Base-by-base conservation (phyloP, 2,888 invertebrate species). In the Drosophila kambysellisi region DNA sequence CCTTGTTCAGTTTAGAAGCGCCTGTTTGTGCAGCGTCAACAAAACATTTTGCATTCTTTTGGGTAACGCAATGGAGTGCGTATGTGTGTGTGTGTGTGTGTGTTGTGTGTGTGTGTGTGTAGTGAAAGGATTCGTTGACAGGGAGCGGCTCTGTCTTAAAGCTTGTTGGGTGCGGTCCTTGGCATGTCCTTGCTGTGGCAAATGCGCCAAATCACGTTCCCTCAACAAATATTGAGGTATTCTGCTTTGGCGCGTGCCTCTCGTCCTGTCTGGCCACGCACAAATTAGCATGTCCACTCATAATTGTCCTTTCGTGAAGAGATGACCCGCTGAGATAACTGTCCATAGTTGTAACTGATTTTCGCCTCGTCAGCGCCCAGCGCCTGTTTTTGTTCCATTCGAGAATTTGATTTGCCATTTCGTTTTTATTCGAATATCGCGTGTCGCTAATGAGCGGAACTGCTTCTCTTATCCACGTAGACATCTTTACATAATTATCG, bases 281-380 rank as follows among this genome's bases (percentile, higher is more conserved):
- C 83, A 91, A 91, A 92, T 92, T 92, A 92, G 91, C 92, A 91
- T 91, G 91, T 92, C 90, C 87, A 76, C 73, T 79, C 83, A 89
- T 89, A 91, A 92, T 91, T 91, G 90, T 89, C 83, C 77, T 83
- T 92, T 83, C 87, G 89, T 89, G 89, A 77, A 78, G 81, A 90
- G 90, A 92, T 90, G 91, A 92, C 92, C 92, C 84, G 88, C 80
- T 82, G 90, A 84, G 91, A 88, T 91, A 91, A 92, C 82, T 75
- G 74, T 74, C 74, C 81, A 82, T 85, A 91, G 89, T 89, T 91
- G 81, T 88, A 82, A 89, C 91, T 86, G 92, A 92, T 92, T 91
- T 91, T 53, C 56, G 59, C 57, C 61, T 64, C 57, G 51, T 64
- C 60, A 57, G 43, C 57, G 25, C 15, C 43, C 68, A 37, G 48